Conservation (phyloP, 2,797 vertebrate species). For the Hypotaenidia philippensis region DNA sequence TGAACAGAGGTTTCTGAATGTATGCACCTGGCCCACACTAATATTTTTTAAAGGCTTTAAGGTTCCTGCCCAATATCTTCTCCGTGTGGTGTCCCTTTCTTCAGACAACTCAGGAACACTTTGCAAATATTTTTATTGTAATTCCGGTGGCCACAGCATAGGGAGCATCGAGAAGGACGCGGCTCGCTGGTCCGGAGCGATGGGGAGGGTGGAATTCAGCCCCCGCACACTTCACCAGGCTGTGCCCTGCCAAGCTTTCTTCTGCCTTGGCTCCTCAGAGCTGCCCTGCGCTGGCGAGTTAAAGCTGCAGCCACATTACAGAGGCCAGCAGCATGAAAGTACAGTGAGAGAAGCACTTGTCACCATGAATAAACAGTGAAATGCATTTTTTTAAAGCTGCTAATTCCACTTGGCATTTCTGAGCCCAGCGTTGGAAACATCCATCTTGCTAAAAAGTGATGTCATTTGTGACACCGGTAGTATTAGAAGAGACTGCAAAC, state of each 20-base stretch:
- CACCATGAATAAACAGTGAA: constrained; percentile 48
- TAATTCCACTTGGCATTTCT: constrained; percentile 61
- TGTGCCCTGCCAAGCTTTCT: constrained; percentile 20
- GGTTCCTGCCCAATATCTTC: neutral
- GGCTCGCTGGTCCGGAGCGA: constrained; percentile 22
- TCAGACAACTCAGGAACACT: constrained; percentile 14
- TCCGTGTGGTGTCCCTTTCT: constrained; percentile 1
- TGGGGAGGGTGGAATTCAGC: constrained; percentile 43
- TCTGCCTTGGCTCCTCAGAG: constrained; percentile 12
- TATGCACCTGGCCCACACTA: neutral
- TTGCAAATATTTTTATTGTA: constrained; percentile 49
- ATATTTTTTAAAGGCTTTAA: neutral
- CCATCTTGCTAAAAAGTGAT: constrained; percentile 57
- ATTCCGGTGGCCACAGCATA: constrained; percentile 30
- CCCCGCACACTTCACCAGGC: neutral
- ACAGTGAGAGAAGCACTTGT: constrained; percentile 8
- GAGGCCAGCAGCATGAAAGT: neutral
- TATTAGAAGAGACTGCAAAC: constrained; percentile 44
- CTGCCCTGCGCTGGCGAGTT: neutral
- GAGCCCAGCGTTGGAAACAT: neutral
- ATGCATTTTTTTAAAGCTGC: neutral
- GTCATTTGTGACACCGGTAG: constrained; percentile 33
- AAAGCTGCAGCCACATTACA: neutral
- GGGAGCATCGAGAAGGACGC: constrained; percentile 49
- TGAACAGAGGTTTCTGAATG: neutral